phyloP scores from a whole-genome alignment of 30 jellyfish, hydroid and myxozoan genomes.

The Catostylus mosaicus region DNA sequence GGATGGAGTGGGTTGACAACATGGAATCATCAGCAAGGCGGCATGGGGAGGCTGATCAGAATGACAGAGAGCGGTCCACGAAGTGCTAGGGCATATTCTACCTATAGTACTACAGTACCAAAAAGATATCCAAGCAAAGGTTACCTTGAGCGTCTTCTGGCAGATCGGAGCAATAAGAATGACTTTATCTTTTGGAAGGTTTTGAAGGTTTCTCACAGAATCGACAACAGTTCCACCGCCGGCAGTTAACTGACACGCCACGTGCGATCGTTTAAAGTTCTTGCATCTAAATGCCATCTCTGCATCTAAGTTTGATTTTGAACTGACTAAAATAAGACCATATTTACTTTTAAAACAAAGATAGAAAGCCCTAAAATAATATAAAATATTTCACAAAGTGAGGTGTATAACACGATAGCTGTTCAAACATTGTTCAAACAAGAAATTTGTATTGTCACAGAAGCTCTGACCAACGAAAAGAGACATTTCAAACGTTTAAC shows the following conservation, averaged over 20 bases:
- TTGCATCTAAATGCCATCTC: conserved; percentile 3
- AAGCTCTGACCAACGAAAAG: no score
- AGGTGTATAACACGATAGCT: background rate
- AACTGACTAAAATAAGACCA: background rate
- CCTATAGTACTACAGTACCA: no score
- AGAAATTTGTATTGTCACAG: background rate
- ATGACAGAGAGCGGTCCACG: no score
- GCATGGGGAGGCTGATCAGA: no score
- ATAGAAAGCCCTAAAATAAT: no score
- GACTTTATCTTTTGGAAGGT: conserved; percentile 1
- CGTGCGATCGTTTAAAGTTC: conserved; percentile 9
- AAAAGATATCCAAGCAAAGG: background rate
- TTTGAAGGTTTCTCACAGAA: background rate
- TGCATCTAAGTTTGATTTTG: background rate
- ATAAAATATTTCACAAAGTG: no score
- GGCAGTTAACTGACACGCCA: conserved; percentile 29
- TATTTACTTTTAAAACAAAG: no score
- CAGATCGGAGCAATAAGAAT: conserved; percentile 18
- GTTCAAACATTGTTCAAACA: background rate
- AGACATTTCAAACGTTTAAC: no score
- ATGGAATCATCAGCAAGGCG: no score
- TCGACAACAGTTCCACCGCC: conserved; percentile 41
- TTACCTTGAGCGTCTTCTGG: conserved; percentile 27
- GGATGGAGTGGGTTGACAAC: no score
- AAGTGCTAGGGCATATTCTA: no score